A percentile compares a stretch with the other conserved stretches of the same genome.
Conservation (phyloP, 2,113 vertebrate genomes). For the Hippopotamus amphibius region DNA sequence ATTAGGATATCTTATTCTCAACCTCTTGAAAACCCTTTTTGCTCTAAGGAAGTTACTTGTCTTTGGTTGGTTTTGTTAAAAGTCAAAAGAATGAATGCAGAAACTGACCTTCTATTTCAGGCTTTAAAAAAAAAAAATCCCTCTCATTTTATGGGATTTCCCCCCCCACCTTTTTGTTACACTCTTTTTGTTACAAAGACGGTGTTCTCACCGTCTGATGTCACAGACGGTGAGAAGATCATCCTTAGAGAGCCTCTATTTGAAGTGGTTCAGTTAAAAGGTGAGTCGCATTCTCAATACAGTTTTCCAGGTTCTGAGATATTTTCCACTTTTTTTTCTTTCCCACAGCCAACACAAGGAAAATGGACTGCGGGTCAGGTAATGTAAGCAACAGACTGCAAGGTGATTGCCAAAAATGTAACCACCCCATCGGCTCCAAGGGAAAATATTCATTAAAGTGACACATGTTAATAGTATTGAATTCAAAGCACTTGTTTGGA, state of each 20-base stretch:
- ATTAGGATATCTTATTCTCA: slow-evolving; percentile 69
- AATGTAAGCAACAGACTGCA: slow-evolving; percentile 84
- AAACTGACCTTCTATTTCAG: slow-evolving; percentile 78
- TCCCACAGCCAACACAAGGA: slow-evolving; percentile 83
- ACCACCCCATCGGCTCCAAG: slow-evolving; percentile 75
- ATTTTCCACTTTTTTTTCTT: slow-evolving; percentile 82
- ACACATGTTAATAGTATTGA: slow-evolving; percentile 83
- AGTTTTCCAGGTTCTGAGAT: slow-evolving; percentile 75
- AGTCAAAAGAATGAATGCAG: slow-evolving; percentile 67
- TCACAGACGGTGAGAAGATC: slow-evolving; percentile 67
- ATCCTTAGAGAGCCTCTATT: slow-evolving; percentile 66
- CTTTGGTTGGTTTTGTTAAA: slow-evolving; percentile 80
- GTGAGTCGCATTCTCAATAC: slow-evolving; percentile 56
- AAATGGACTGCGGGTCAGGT: slow-evolving; percentile 85
- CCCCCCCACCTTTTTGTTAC: slow-evolving; percentile 65
- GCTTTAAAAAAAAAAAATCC: slow-evolving; percentile 23
- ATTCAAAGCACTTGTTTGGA: slow-evolving; percentile 84
- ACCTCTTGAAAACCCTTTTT: slow-evolving; percentile 81
- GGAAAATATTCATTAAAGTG: slow-evolving; percentile 84
- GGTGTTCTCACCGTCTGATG: too few species aligned
- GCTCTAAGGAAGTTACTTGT: slow-evolving; percentile 82
- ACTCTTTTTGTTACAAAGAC: slow-evolving; percentile 63
- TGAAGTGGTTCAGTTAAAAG: slow-evolving; percentile 71
- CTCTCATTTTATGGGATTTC: slow-evolving; percentile 59
- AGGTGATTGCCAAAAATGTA: slow-evolving; percentile 80